Conservation (phyloP, 2,888 invertebrate genomes). For the Eremobia ochroleuca region DNA sequence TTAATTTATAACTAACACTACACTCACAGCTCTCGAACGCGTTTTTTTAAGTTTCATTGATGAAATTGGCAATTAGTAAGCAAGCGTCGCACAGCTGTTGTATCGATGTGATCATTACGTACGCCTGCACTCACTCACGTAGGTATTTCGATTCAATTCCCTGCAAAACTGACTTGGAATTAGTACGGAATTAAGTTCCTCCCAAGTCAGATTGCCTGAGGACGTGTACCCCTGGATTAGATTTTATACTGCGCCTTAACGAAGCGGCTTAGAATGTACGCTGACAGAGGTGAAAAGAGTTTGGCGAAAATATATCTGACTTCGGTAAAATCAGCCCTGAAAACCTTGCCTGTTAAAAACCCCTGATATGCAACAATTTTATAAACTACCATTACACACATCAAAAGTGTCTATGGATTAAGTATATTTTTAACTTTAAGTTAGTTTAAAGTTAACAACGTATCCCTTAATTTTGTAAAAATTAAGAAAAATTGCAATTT, state of each 20-base stretch:
- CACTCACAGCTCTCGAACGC: not conserved
- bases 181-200: conserved; percentile 81
- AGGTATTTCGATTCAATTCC: conserved; percentile 74
- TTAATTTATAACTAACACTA: no score
- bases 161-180: conserved; percentile 76
- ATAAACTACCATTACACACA: no score
- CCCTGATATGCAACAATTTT: no score
- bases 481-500: no score
- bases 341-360: no score
- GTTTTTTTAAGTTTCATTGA: not conserved
- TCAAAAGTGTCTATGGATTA: no score
- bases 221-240: conserved; percentile 77
- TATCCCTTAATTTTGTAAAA: no score
- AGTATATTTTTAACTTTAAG: no score
- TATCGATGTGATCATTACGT: conserved; percentile 47
- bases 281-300: not conserved
- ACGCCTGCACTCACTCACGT: conserved; percentile 48
- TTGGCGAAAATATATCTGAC: no score
- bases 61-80: conserved; percentile 2
- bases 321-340: no score
- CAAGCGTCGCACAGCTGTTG: not conserved
- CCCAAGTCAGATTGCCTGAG: conserved; percentile 78
- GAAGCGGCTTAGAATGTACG: conserved; percentile 54
- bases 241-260: conserved; percentile 80
- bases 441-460: no score